Conservation (phyloP, 2,113 vertebrate species). For the Chionodraco myersi region DNA sequence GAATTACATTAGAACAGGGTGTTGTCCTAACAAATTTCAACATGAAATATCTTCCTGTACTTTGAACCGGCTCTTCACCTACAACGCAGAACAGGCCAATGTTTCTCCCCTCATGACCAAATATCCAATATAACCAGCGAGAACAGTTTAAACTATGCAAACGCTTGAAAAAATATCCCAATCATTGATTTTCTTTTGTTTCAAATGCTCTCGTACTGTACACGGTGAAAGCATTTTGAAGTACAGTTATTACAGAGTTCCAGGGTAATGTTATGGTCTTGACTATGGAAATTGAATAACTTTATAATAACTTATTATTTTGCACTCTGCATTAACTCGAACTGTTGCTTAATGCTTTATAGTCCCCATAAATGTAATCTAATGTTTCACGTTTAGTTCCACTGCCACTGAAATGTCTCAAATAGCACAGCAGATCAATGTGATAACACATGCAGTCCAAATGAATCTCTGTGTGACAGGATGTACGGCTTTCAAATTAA, state of each 20-base stretch:
- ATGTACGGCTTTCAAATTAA: slow-evolving; percentile 70
- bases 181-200: slow-evolving; percentile 20
- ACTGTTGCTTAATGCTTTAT: slow-evolving; percentile 35
- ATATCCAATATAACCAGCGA: slow-evolving; percentile 3
- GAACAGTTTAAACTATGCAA: slow-evolving; percentile 23
- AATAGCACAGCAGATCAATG: slow-evolving; percentile 56
- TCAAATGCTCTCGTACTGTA: background rate
- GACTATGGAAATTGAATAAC: slow-evolving; percentile 36
- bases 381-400: slow-evolving; percentile 32
- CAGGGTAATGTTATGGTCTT: slow-evolving; percentile 32
- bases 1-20: slow-evolving; percentile 3
- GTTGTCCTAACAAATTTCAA: background rate
- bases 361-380: slow-evolving; percentile 43
- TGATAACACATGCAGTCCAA: slow-evolving; percentile 56
- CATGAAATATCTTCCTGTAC: slow-evolving; percentile 30
- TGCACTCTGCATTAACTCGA: slow-evolving; percentile 24
- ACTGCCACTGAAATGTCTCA: slow-evolving; percentile 51
- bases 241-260: slow-evolving; percentile 38
- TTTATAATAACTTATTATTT: slow-evolving; percentile 6
- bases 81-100: background rate
- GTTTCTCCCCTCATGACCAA: slow-evolving; percentile 8
- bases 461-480: slow-evolving; percentile 67
- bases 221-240: slow-evolving; percentile 38
- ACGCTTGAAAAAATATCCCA: slow-evolving; percentile 11
- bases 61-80: slow-evolving; percentile 43